phyloP scores from a whole-genome alignment of 2,113 vertebrate genomes.

The Vimba vimba region DNA sequence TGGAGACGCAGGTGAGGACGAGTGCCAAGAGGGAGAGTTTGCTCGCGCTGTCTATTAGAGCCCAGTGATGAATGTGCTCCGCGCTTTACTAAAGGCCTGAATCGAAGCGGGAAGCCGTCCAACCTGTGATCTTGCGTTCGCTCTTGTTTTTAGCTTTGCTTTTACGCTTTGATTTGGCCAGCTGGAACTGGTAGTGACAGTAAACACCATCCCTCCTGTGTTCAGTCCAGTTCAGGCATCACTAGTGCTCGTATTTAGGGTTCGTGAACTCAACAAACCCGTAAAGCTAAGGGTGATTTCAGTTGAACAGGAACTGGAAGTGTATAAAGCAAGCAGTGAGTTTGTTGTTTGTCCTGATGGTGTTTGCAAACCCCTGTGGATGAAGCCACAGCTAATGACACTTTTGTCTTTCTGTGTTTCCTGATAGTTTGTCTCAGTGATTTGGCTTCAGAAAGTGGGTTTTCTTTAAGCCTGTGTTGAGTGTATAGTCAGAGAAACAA shows the following conservation, averaged over 20 bases:
- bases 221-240: not conserved
- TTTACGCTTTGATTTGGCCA: not conserved
- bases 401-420: constrained; percentile 39
- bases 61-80: not conserved
- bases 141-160: not conserved
- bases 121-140: not conserved
- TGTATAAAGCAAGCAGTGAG: not conserved
- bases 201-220: constrained; percentile 54
- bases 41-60: constrained; percentile 7
- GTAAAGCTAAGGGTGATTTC: not conserved
- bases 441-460: not conserved
- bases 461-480: too few species aligned
- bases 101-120: not conserved
- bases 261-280: not conserved
- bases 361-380: too few species aligned
- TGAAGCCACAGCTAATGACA: not conserved
- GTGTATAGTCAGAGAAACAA: too few species aligned
- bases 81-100: constrained; percentile 16
- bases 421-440: constrained; percentile 26
- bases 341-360: too few species aligned
- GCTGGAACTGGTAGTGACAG: not conserved
- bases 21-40: constrained; percentile 9
- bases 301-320: not conserved
- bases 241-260: not conserved
- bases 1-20: constrained; percentile 42